A percentile compares a stretch with the other conserved stretches of the same genome.
phyloP scores from a whole-genome alignment of 2,888 invertebrate species.

The Eupithecia inturbata region DNA sequence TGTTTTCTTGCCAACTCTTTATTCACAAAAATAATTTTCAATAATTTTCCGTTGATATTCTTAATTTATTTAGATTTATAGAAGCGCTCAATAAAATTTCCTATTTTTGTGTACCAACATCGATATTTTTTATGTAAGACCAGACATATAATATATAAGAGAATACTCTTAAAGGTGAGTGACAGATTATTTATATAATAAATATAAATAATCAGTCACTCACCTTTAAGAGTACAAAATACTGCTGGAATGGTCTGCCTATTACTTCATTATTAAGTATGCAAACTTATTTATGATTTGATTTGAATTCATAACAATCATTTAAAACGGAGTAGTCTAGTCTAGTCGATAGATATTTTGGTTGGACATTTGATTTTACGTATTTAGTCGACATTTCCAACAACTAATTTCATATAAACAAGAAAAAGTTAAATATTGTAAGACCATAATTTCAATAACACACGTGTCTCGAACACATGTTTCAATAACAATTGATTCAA shows the following conservation, averaged over 20 bases:
- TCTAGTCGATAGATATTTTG: constrained; percentile 15
- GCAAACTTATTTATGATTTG: constrained; percentile 19
- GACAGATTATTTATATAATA: no score
- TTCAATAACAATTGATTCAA: neutral
- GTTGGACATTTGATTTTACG: neutral
- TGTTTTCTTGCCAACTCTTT: constrained; percentile 16
- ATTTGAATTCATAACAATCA: constrained; percentile 33
- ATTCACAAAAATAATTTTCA: neutral
- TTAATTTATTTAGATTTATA: constrained; percentile 40
- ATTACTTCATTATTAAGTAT: neutral
- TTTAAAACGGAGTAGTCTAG: constrained; percentile 10
- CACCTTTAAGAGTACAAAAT: neutral
- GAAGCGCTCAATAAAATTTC: constrained; percentile 68
- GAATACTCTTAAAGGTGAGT: no score
- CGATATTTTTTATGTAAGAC: constrained; percentile 15
- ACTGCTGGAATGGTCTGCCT: neutral
- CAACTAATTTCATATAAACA: neutral
- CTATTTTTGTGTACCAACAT: constrained; percentile 53
- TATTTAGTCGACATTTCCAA: neutral
- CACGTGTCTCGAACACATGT: no score
- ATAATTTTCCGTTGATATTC: neutral
- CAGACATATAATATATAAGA: no score
- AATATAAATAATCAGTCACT: neutral
- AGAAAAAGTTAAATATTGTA: neutral
- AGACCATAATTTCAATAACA: neutral